Evolutionary conservation across 2,113 vertebrate species (phyloP), one percentile per base, ranked within the genome.

Genomic region (Ranitomeya imitator): DNA sequence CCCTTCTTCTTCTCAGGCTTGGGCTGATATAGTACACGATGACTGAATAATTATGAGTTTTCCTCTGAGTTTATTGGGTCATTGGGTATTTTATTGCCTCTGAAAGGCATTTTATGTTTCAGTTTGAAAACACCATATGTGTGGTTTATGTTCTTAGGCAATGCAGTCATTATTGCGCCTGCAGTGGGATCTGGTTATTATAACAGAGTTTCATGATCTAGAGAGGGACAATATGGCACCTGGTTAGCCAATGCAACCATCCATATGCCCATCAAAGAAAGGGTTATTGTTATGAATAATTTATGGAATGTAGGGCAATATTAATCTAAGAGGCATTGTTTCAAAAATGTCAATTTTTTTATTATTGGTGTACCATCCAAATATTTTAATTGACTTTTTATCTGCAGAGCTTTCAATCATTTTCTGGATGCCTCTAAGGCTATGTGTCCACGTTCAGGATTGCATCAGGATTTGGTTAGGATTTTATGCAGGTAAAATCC

Each of bases 21-120:
- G 31, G 18, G 59, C 54, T 77, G 71, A 18, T 57, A 57, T 59
- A 31, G 31, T 15, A 77, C 23, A 63, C 9, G 14, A 51, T 37
- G 67, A 54, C 8, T 67, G 18, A 52, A 65, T 63, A 65, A 77
- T 77, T 79, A 65, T 86, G 23, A 76, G 77, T 79, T 74, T 69
- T 71, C 80, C 57, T 77, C 77, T 60, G 65, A 82, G 83, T 86
- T 89, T 74, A 83, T 83, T 81, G 84, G 84, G 84, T 55, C 79
- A 76, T 81, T 81, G 84, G 31, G 54, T 63, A 18, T 86, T 85
- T 89, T 89, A 85, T 89, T 19, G 78, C 52, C 54, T 90, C 63
- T 83, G 86, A 83, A 83, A 88, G 55, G 79, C 23, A 63, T 79
- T 89, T 85, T 57, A 85, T 61, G 19, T 51, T 55, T 52, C 14